Evolutionary conservation across 1,140 invertebrate genomes (phyloP).

Genomic region (Conus ventricosus): DNA sequence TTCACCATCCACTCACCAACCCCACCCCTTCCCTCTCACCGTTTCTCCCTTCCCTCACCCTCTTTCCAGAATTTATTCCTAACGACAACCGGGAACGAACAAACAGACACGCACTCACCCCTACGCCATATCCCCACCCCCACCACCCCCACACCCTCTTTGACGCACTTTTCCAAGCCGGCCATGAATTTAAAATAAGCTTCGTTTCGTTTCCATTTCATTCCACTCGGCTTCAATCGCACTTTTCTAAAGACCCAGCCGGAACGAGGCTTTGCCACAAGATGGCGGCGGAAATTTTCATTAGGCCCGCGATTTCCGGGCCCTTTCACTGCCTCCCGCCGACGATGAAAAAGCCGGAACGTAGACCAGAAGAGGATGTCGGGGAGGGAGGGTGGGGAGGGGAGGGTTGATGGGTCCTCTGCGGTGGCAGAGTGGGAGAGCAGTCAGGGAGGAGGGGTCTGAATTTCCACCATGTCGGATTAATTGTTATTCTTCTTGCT

Average conservation of each 20-base stretch:
- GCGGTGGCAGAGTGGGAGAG: background rate
- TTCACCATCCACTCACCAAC: too few species aligned
- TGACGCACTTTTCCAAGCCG: background rate
- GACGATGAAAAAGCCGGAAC: constrained; percentile 10
- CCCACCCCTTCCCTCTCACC: too few species aligned
- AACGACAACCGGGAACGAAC: too few species aligned
- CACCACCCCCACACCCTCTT: too few species aligned
- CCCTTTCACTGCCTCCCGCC: background rate
- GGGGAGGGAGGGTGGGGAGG: background rate
- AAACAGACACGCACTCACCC: too few species aligned
- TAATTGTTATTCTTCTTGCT: too few species aligned
- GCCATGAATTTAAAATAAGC: constrained; percentile 35
- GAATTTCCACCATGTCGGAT: too few species aligned
- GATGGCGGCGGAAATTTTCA: constrained; percentile 22
- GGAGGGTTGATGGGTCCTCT: background rate
- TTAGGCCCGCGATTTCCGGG: constrained; percentile 3
- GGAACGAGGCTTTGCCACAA: constrained; percentile 18
- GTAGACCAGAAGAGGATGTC: background rate
- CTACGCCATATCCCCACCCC: too few species aligned
- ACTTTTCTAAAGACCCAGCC: constrained; percentile 26
- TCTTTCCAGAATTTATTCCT: too few species aligned
- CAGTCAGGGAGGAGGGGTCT: background rate
- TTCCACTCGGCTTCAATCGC: constrained; percentile 34
- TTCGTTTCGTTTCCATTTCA: constrained; percentile 38
- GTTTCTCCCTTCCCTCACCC: too few species aligned